phyloP scores from a whole-genome alignment of 2,113 vertebrate genomes.

The Istiophorus platypterus region DNA sequence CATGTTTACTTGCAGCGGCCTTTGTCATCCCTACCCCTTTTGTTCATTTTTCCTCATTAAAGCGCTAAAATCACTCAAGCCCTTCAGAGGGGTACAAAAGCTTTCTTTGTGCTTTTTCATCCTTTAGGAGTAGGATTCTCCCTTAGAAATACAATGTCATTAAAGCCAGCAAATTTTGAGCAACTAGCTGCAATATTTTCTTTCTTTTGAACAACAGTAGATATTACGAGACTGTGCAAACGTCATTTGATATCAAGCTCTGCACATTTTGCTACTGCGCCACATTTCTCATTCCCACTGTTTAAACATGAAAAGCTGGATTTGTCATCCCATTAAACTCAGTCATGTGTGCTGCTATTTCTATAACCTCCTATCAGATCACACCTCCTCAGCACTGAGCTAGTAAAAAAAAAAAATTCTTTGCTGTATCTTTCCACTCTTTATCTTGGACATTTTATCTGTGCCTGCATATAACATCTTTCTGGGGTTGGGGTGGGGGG shows the following conservation, averaged over 20 bases:
- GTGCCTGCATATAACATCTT: conserved; percentile 49
- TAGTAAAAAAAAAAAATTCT: conserved; percentile 1
- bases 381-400: conserved; percentile 35
- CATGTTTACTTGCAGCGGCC: conserved; percentile 70
- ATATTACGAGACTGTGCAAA: conserved; percentile 29
- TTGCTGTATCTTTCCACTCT: conserved; percentile 42
- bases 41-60: conserved; percentile 78
- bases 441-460: conserved; percentile 37
- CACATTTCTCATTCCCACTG: conserved; percentile 44
- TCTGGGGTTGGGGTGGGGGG: conserved; percentile 42
- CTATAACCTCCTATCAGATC: conserved; percentile 50
- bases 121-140: conserved; percentile 45
- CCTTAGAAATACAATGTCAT: conserved; percentile 48
- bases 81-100: conserved; percentile 61
- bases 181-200: conserved; percentile 44
- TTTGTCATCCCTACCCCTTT: conserved; percentile 73
- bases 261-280: conserved; percentile 35
- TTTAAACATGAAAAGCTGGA: conserved; percentile 53
- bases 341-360: conserved; percentile 52
- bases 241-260: conserved; percentile 20
- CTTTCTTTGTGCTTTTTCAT: conserved; percentile 61
- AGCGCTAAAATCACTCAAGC: conserved; percentile 63
- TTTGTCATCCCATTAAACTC: conserved; percentile 59
- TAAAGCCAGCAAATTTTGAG: conserved; percentile 33
- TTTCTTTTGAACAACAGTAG: conserved; percentile 39